phyloP scores from a whole-genome alignment of 2,888 invertebrate genomes.

The Hydropsyche betteni region DNA sequence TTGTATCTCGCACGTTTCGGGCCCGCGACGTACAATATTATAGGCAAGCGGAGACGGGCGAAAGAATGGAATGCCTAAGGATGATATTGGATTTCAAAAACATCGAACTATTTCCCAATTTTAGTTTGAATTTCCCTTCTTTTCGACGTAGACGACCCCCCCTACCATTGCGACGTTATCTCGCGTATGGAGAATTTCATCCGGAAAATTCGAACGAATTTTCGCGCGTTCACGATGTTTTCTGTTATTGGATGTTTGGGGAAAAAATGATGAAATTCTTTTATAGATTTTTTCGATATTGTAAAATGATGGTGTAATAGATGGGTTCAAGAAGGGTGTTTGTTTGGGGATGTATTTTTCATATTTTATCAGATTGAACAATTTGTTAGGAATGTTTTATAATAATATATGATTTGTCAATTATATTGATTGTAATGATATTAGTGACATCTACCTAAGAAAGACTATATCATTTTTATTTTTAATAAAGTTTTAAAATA shows the following conservation, averaged over 20 bases:
- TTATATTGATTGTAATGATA: background rate
- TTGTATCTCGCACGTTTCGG: slow-evolving; percentile 31
- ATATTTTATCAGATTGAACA: no score
- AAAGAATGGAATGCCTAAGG: slow-evolving; percentile 41
- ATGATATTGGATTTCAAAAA: slow-evolving; percentile 48
- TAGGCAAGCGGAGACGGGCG: slow-evolving; percentile 22
- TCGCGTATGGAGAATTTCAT: slow-evolving; percentile 5
- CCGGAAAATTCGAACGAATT: slow-evolving; percentile 18
- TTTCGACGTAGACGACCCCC: background rate
- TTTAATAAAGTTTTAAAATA: no score
- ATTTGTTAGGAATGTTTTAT: no score
- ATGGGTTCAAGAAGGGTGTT: no score
- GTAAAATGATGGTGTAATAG: no score
- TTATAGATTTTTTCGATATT: no score
- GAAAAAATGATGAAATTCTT: background rate
- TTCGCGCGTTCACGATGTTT: background rate
- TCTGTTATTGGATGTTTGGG: background rate
- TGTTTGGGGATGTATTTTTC: no score
- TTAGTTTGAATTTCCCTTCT: slow-evolving; percentile 38
- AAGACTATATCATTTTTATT: no score
- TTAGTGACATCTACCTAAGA: background rate
- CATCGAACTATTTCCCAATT: slow-evolving; percentile 48
- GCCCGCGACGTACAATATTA: background rate
- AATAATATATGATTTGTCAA: background rate
- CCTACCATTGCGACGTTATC: slow-evolving; percentile 4